Evolutionary conservation across 2,113 vertebrate genomes (phyloP).

Genomic region (Elephantulus edwardii): DNA sequence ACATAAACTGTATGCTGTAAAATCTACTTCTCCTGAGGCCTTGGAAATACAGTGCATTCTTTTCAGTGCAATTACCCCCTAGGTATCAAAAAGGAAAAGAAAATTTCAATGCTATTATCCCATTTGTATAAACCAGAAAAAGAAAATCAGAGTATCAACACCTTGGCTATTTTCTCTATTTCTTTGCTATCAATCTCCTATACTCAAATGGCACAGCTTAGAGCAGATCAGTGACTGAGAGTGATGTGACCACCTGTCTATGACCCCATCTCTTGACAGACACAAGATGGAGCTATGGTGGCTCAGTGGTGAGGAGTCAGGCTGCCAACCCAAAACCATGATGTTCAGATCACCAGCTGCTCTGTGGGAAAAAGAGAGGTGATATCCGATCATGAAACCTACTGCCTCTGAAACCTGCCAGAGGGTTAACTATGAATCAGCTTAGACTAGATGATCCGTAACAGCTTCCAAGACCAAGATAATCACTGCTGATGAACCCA

Average conservation of each 20-base stretch:
- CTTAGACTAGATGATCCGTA: too few relatives aligned
- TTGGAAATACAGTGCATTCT: neutral
- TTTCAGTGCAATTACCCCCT: neutral
- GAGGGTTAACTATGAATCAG: too few relatives aligned
- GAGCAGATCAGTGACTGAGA: neutral
- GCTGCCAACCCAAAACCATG: too few relatives aligned
- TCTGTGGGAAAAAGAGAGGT: too few relatives aligned
- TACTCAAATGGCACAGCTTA: neutral
- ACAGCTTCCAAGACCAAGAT: conserved; percentile 29
- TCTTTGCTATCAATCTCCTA: neutral
- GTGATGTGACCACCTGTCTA: neutral
- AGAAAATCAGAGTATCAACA: neutral
- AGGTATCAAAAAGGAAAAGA: neutral
- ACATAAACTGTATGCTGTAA: neutral
- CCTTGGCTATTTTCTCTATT: neutral
- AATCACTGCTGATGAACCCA: neutral
- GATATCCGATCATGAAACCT: too few relatives aligned
- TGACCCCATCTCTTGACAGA: neutral
- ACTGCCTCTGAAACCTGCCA: too few relatives aligned
- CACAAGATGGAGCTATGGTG: too few relatives aligned
- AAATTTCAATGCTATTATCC: neutral
- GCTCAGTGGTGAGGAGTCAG: too few relatives aligned
- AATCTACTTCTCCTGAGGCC: neutral
- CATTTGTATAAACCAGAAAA: neutral
- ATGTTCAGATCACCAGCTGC: too few relatives aligned